Evolutionary conservation across 2,113 vertebrate genomes (phyloP), one percentile per base, ranked within the genome.

Genomic region (Penelope pileata): DNA sequence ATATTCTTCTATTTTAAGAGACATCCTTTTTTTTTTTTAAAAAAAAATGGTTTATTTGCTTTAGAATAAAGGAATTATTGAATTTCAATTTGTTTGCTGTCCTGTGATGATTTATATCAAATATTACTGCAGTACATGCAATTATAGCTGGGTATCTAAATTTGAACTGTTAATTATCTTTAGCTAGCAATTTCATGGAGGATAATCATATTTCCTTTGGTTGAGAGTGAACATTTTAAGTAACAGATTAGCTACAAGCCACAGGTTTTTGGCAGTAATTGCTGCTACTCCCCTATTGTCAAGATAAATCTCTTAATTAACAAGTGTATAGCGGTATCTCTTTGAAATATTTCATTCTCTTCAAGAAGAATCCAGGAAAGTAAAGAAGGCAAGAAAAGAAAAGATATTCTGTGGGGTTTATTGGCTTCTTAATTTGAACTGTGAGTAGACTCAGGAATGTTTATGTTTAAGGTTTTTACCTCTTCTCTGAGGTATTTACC

Each of bases 261-360:
- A 72, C 78, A 80, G 80, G 68, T 93, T 94, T 90, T 95, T 90
- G 78, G 72, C 74, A 92, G 56, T 94, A 97, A 93, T 91, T 96
- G 86, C 88, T 78, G 68, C 47, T 40, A 50, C 69, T 91, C 75
- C 68, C 63, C 48, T 88, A 58, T 96, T 96, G 96, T 64, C 62
- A 92, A 93, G 96, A 94, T 88, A 97, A 96, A 96, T 94, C 80
- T 96, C 91, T 91, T 95, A 88, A 95, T 97, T 96, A 94, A 84
- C 90, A 86, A 75, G 81, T 93, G 36, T 69, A 74, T 93, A 63
- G 88, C 42, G 91, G 48, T 36, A 27, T 85, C 47, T 48, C 9
- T 58, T 70, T 91, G 59, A 77, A 94, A 91, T 85, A 94, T 86
- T 95, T 95, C 51, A 93, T 75, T 50, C 62, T 67, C 38, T 88